Conservation (phyloP, 2,797 vertebrate species). For the Hapalemur alaotrensis region DNA sequence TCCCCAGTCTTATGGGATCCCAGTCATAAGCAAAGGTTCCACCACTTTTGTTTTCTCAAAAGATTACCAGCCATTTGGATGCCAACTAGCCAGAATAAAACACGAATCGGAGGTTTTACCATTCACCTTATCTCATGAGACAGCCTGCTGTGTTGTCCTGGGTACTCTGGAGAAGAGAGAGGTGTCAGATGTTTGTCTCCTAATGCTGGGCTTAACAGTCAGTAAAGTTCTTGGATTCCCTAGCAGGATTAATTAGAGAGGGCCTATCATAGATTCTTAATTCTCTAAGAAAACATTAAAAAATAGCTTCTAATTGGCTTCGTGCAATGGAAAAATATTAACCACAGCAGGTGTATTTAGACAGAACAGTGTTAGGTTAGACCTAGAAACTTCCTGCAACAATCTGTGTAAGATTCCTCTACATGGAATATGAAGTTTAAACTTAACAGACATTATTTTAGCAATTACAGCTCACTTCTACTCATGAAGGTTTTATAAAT, state of each 20-base stretch:
- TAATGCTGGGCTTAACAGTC: conserved; percentile 72
- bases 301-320: conserved; percentile 83
- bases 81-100: conserved; percentile 76
- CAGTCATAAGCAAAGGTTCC: conserved; percentile 32
- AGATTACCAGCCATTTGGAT: conserved; percentile 79
- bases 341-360: conserved; percentile 59
- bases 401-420: conserved; percentile 63
- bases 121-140: conserved; percentile 77
- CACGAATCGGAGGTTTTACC: conserved; percentile 80
- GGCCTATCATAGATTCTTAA: conserved; percentile 77
- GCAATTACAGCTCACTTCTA: conserved; percentile 47
- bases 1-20: neutral
- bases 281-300: conserved; percentile 83
- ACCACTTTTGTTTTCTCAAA: conserved; percentile 79
- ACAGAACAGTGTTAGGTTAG: conserved; percentile 36
- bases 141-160: conserved; percentile 82
- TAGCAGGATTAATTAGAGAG: conserved; percentile 70
- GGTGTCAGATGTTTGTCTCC: conserved; percentile 85
- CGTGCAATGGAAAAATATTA: conserved; percentile 73
- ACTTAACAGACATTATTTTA: conserved; percentile 55
- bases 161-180: conserved; percentile 71
- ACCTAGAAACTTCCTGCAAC: conserved; percentile 62
- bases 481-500: neutral
- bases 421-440: conserved; percentile 49
- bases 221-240: conserved; percentile 68